phyloP scores from a whole-genome alignment of 1,140 invertebrate genomes.

The Drosophila bipectinata region DNA sequence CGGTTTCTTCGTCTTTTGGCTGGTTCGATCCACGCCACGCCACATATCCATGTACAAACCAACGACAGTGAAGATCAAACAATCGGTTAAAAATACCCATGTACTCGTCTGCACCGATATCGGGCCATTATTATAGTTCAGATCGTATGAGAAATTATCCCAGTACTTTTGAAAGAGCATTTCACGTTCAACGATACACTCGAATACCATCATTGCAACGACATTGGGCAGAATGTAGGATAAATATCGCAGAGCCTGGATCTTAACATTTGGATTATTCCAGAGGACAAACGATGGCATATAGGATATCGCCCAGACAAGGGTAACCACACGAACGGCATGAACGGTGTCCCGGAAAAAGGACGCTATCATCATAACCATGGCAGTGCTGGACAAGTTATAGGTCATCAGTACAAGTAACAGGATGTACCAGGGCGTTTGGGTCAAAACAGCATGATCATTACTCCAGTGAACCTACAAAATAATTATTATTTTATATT shows the following conservation, averaged over 20 bases:
- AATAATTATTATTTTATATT: background rate
- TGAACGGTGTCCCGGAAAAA: conserved; percentile 40
- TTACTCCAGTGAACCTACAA: conserved; percentile 58
- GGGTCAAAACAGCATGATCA: conserved; percentile 31
- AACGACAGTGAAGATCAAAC: conserved; percentile 12
- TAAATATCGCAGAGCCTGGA: conserved; percentile 8
- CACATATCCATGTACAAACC: conserved; percentile 62
- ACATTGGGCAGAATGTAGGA: conserved; percentile 55
- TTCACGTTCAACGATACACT: conserved; percentile 48
- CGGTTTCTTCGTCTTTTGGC: conserved; percentile 15
- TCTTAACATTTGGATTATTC: conserved; percentile 23
- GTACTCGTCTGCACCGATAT: conserved; percentile 16
- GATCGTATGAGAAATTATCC: conserved; percentile 3
- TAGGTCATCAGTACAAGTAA: conserved; percentile 38
- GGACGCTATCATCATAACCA: conserved; percentile 50
- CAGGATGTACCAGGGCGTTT: conserved; percentile 45
- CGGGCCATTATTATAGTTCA: background rate
- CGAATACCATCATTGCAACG: conserved; percentile 22
- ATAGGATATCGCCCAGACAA: conserved; percentile 54
- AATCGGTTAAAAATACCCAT: conserved; percentile 23
- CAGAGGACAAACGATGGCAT: conserved; percentile 58
- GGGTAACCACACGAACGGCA: conserved; percentile 36
- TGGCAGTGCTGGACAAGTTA: conserved; percentile 28
- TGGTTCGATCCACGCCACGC: conserved; percentile 37
- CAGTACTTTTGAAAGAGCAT: conserved; percentile 24